Conservation (phyloP, 2,888 invertebrate species). For the Achlya flavicornis region DNA sequence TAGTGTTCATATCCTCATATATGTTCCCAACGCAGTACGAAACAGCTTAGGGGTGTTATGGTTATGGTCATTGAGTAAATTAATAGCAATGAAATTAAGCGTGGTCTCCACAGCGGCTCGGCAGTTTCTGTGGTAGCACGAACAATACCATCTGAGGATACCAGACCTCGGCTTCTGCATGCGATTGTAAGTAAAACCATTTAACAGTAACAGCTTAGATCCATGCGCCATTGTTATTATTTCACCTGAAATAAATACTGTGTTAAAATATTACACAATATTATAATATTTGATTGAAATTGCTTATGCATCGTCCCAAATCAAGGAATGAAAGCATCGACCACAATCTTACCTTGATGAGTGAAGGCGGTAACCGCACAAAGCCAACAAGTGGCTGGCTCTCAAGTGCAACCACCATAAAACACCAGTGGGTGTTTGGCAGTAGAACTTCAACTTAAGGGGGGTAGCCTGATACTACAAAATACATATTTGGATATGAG, state of each 20-base stretch:
- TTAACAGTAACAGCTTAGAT: constrained; percentile 18
- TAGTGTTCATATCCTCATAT: background rate
- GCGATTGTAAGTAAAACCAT: constrained; percentile 42
- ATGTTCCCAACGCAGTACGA: background rate
- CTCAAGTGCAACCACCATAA: too few relatives aligned
- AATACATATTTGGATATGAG: too few relatives aligned
- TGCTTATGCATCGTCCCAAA: too few relatives aligned
- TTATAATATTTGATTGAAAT: too few relatives aligned
- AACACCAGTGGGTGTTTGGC: too few relatives aligned
- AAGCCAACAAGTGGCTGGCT: too few relatives aligned
- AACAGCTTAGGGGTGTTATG: constrained; percentile 40
- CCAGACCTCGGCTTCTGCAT: constrained; percentile 23
- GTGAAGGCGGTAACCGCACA: too few relatives aligned
- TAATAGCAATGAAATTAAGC: constrained; percentile 17
- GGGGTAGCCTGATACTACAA: too few relatives aligned
- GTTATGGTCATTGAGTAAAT: constrained; percentile 32
- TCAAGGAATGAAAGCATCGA: too few relatives aligned
- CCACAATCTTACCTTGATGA: too few relatives aligned
- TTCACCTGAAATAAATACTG: constrained; percentile 19
- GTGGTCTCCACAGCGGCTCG: constrained; percentile 22
- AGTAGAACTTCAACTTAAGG: too few relatives aligned
- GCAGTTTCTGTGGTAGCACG: constrained; percentile 32
- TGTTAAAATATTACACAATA: too few relatives aligned
- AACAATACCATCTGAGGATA: constrained; percentile 31
- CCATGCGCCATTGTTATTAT: constrained; percentile 24